phyloP scores from a whole-genome alignment of 1,140 invertebrate genomes.

The Drosophila leontia region DNA sequence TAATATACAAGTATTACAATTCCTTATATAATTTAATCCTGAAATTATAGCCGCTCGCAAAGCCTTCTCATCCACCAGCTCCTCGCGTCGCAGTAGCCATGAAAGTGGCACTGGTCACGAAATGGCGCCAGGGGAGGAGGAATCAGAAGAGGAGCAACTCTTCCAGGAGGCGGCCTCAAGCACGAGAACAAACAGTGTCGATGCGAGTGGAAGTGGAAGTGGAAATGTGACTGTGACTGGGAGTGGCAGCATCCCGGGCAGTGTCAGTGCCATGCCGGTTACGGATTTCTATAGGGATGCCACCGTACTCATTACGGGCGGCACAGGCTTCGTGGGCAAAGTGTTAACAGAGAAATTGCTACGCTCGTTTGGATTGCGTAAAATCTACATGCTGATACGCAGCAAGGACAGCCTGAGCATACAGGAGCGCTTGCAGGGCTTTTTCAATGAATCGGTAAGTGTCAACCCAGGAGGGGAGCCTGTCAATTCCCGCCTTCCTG shows the following conservation, averaged over 20 bases:
- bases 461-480: constrained; percentile 37
- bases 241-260: constrained; percentile 8
- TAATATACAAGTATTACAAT: too few species aligned
- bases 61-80: constrained; percentile 74
- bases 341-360: constrained; percentile 95
- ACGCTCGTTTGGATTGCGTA: constrained; percentile 89
- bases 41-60: constrained; percentile 42
- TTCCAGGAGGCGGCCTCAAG: constrained; percentile 43
- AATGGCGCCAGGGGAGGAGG: constrained; percentile 22
- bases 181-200: constrained; percentile 30
- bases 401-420: constrained; percentile 91
- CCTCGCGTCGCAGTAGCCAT: constrained; percentile 66
- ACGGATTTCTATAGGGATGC: constrained; percentile 85
- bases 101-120: constrained; percentile 27
- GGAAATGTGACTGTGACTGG: constrained; percentile 14
- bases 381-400: constrained; percentile 92
- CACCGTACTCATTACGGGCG: constrained; percentile 88
- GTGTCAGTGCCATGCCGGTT: constrained; percentile 61
- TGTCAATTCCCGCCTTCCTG: constrained; percentile 19
- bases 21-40: not conserved
- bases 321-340: constrained; percentile 95
- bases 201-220: constrained; percentile 9
- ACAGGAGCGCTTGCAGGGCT: constrained; percentile 88
- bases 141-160: constrained; percentile 35
- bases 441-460: constrained; percentile 88